These are phyloP conservation scores for Craniophora ligustri DNA, from an alignment of 2,888 invertebrate genomes.

Conservation along the genomic window DNA sequence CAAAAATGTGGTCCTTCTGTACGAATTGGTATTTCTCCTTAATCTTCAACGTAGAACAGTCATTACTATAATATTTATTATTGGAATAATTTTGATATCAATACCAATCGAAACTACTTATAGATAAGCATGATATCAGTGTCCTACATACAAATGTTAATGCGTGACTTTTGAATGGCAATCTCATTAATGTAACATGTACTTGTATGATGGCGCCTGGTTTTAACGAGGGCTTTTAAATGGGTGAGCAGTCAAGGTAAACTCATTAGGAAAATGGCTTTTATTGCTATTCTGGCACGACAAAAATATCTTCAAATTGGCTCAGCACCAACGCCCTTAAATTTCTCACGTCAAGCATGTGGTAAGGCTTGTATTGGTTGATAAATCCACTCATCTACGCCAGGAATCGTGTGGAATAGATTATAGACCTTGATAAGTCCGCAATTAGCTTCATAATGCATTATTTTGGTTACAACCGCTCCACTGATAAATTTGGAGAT, in stretches of 20 bases:
- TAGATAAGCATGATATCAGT: slow-evolving; percentile 27
- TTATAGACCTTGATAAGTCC: no score
- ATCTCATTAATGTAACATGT: neutral
- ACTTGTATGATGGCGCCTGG: slow-evolving; percentile 12
- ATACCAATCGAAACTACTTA: slow-evolving; percentile 18
- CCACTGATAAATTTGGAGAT: no score
- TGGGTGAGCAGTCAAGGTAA: neutral
- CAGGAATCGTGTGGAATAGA: no score
- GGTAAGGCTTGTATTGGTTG: no score
- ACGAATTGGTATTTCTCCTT: neutral
- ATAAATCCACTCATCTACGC: no score
- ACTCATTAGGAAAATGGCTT: neutral
- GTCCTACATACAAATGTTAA: slow-evolving; percentile 38
- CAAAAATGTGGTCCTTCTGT: neutral
- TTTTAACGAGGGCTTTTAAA: neutral
- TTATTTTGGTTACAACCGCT: no score
- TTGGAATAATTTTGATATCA: slow-evolving; percentile 31
- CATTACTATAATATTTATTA: slow-evolving; percentile 6
- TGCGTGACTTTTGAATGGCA: slow-evolving; percentile 16
- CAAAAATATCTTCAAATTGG: no score
- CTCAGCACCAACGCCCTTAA: no score
- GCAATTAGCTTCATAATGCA: no score
- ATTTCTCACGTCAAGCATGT: no score
- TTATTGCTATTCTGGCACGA: no score
- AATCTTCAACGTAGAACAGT: neutral